Conservation (phyloP, 2,888 invertebrate species). For the Platypus cylindrus region DNA sequence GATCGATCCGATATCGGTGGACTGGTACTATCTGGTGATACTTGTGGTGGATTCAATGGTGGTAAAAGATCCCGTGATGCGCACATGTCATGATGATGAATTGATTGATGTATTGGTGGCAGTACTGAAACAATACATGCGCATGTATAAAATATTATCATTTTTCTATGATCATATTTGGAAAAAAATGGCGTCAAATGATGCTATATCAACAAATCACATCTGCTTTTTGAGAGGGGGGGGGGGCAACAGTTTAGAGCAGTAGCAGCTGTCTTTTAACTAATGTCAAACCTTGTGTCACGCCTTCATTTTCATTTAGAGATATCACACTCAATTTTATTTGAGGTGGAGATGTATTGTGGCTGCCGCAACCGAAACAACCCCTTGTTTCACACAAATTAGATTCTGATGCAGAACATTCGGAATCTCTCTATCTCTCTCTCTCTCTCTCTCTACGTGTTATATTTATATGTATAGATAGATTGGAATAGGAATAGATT, state of each 20-base stretch:
- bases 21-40: conserved; percentile 77
- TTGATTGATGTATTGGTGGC: conserved; percentile 13
- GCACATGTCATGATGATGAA: conserved; percentile 12
- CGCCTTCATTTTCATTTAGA: conserved; percentile 12
- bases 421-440: conserved; percentile 1
- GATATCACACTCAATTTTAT: no score
- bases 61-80: conserved; percentile 15
- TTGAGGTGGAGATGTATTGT: conserved; percentile 11
- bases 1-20: conserved; percentile 65
- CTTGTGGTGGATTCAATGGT: conserved; percentile 36
- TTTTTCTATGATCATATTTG: no score
- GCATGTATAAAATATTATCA: no score
- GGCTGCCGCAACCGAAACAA: no score
- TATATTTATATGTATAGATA: no score
- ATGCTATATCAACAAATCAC: conserved; percentile 8
- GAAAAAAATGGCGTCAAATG: conserved; percentile 1
- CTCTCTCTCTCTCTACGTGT: no score
- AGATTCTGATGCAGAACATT: background rate
- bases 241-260: no score
- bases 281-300: conserved; percentile 13
- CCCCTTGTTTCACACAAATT: conserved; percentile 11
- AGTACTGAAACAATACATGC: conserved; percentile 16
- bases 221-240: conserved; percentile 10
- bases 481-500: no score
- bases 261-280: conserved; percentile 14